phyloP scores from a whole-genome alignment of 2,113 vertebrate genomes.

The Oriolus oriolus region DNA sequence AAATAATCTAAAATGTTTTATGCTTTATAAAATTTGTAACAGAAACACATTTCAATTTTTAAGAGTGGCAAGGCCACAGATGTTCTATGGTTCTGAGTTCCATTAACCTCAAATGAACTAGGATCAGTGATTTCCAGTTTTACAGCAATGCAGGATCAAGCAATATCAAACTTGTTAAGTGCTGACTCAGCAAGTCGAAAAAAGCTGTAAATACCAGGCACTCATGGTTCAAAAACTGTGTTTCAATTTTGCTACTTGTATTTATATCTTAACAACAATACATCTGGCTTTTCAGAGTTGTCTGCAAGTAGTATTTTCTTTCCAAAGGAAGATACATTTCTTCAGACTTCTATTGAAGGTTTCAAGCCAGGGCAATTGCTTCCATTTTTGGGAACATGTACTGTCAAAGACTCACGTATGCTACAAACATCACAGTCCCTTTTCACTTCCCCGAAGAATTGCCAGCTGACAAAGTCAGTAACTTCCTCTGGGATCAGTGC shows the following conservation, averaged over 20 bases:
- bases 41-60: not conserved
- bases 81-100: not conserved
- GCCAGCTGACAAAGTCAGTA: not conserved
- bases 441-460: not conserved
- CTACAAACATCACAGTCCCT: not conserved
- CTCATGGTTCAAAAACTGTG: not conserved
- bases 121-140: not conserved
- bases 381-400: not conserved
- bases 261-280: not conserved
- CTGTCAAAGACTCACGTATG: not conserved
- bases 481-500: not conserved
- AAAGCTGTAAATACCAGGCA: not conserved
- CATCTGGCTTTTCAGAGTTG: not conserved
- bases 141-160: not conserved
- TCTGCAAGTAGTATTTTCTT: not conserved
- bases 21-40: not conserved
- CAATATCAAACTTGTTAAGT: not conserved
- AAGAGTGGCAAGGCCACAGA: not conserved
- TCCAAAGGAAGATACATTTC: not conserved
- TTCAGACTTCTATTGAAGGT: not conserved
- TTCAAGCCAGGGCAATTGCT: not conserved
- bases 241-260: not conserved
- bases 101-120: not conserved
- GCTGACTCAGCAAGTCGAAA: not conserved
- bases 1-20: not conserved